Conservation (phyloP, 2,113 vertebrate species). For the Struthidea cinerea region DNA sequence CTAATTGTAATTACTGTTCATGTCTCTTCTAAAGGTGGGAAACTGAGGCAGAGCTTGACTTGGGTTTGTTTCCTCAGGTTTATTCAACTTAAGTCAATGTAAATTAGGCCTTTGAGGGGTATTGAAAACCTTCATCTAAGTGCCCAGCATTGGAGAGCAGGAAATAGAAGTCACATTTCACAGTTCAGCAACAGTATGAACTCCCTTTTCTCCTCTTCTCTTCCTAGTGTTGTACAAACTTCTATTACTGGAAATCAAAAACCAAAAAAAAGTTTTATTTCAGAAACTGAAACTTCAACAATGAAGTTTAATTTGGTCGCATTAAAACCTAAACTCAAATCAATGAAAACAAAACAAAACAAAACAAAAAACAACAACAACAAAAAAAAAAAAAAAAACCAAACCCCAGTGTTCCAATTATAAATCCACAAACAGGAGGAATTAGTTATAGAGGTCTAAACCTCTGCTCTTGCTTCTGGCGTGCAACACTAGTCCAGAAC, state of each 20-base stretch:
- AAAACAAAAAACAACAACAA: background rate
- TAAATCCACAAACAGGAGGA: background rate
- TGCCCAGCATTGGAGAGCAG: background rate
- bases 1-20: background rate
- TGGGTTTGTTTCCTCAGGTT: background rate
- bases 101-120: background rate
- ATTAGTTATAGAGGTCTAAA: background rate
- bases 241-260: background rate
- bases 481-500: background rate
- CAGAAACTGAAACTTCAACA: background rate
- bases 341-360: fast-evolving
- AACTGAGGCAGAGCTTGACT: background rate
- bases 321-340: background rate
- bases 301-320: background rate
- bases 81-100: background rate
- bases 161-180: background rate
- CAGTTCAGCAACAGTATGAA: background rate
- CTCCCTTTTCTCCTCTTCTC: background rate
- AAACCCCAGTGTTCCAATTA: background rate
- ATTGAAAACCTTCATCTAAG: background rate
- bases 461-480: background rate
- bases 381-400: background rate
- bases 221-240: background rate
- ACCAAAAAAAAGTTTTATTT: background rate
- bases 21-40: background rate